Conservation (phyloP, 2,888 invertebrate species). For the Colostygia pectinataria region DNA sequence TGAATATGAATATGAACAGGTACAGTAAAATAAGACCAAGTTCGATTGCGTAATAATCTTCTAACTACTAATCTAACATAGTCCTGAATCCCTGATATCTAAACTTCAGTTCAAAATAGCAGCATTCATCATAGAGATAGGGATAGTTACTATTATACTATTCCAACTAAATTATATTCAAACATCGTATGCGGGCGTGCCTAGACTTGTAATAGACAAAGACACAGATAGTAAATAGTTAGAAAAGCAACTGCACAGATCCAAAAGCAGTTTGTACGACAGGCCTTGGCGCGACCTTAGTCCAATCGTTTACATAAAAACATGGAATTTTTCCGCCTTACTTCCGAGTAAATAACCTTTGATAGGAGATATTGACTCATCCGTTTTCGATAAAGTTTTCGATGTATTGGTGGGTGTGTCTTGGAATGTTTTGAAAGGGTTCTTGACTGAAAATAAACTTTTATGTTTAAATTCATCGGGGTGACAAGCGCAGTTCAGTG, state of each 20-base stretch:
- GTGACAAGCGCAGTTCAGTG: too few species aligned
- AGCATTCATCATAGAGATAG: background rate
- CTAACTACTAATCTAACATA: too few species aligned
- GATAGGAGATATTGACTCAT: conserved; percentile 25
- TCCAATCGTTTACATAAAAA: conserved; percentile 19
- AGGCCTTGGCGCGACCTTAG: conserved; percentile 32
- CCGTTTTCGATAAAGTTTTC: conserved; percentile 16
- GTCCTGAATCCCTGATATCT: too few species aligned
- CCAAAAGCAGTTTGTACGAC: conserved; percentile 6
- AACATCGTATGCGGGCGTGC: conserved; percentile 31
- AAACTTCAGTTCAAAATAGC: too few species aligned
- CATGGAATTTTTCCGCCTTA: conserved; percentile 31
- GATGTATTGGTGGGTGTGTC: conserved; percentile 17
- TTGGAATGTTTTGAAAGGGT: background rate
- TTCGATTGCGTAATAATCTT: too few species aligned
- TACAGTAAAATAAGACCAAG: too few species aligned
- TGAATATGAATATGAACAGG: too few species aligned
- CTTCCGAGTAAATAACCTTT: conserved; percentile 29
- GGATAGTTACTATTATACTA: background rate
- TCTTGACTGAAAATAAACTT: background rate
- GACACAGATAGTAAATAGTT: conserved; percentile 6
- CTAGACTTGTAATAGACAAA: conserved; percentile 30
- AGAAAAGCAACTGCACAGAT: conserved; percentile 11
- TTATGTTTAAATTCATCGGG: background rate
- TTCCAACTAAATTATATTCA: conserved; percentile 17